A percentile compares a stretch with the other conserved stretches of the same genome.
phyloP scores from a whole-genome alignment of 2,113 vertebrate genomes.

The Heterotilapia buettikoferi region DNA sequence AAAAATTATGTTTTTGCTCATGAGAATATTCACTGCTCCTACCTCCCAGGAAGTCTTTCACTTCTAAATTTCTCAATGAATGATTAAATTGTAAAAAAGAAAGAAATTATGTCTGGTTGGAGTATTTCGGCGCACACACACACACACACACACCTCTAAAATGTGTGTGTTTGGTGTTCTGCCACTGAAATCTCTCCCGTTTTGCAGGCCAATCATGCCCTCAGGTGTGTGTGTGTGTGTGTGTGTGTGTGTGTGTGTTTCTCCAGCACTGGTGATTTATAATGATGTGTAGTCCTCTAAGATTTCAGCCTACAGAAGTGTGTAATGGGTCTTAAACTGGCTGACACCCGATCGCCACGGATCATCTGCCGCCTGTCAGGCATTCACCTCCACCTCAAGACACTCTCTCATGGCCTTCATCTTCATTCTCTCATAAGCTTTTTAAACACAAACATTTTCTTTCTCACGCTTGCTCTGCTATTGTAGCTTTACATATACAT shows the following conservation, averaged over 20 bases:
- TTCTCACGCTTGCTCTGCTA: conserved; percentile 1
- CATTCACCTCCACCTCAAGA: conserved; percentile 2
- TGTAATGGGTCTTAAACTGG: conserved; percentile 55
- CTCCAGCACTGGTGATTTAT: conserved; percentile 46
- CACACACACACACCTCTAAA: neutral
- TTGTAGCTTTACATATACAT: neutral
- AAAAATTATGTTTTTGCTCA: neutral
- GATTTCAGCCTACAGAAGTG: conserved; percentile 64
- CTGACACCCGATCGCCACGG: conserved; percentile 36
- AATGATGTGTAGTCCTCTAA: conserved; percentile 20
- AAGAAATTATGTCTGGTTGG: neutral
- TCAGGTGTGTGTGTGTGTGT: conserved; percentile 3
- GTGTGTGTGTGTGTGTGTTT: conserved; percentile 19
- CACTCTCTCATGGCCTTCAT: conserved; percentile 11
- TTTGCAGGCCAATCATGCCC: neutral
- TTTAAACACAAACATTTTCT: conserved; percentile 21
- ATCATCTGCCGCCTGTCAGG: conserved; percentile 40
- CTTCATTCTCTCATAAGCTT: neutral
- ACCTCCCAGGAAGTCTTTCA: neutral
- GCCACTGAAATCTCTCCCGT: neutral
- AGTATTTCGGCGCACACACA: neutral
- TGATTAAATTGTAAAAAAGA: neutral
- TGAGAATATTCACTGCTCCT: neutral
- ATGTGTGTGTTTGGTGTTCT: neutral
- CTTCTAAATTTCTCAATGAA: neutral